Evolutionary conservation across 2,113 vertebrate genomes (phyloP).

Genomic region (Corythornis cristatus): DNA sequence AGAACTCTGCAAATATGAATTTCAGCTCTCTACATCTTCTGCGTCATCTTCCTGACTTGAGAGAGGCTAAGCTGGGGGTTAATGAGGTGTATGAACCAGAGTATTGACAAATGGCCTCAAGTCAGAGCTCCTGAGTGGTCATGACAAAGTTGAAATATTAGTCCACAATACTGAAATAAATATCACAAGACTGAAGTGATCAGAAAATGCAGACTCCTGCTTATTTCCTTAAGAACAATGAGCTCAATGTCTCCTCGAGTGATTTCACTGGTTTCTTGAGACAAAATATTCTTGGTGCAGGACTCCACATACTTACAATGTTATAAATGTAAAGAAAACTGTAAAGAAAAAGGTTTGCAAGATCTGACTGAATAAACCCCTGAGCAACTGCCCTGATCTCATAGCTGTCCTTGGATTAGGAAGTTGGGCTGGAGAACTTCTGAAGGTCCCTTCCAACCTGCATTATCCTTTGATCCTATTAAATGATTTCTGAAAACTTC

Average conservation of each 20-base stretch:
- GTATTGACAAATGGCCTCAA: neutral
- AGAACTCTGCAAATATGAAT: neutral
- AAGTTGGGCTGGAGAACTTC: neutral
- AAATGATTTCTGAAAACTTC: neutral
- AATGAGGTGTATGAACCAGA: neutral
- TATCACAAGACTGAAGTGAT: neutral
- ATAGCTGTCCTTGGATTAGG: neutral
- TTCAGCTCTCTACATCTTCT: neutral
- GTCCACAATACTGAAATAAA: neutral
- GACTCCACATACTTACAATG: neutral
- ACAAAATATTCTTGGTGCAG: neutral
- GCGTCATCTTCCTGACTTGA: neutral
- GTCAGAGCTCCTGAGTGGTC: neutral
- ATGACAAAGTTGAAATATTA: neutral
- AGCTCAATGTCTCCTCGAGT: neutral
- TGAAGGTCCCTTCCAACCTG: neutral
- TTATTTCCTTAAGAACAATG: neutral
- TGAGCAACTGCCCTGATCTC: neutral
- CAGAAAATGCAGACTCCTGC: neutral
- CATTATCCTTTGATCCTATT: neutral
- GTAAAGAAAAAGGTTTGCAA: neutral
- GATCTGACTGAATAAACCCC: neutral
- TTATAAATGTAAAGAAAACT: neutral
- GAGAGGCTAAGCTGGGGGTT: neutral
- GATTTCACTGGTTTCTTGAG: neutral